phyloP scores from a whole-genome alignment of 2,888 invertebrate genomes.

The Melolontha melolontha region DNA sequence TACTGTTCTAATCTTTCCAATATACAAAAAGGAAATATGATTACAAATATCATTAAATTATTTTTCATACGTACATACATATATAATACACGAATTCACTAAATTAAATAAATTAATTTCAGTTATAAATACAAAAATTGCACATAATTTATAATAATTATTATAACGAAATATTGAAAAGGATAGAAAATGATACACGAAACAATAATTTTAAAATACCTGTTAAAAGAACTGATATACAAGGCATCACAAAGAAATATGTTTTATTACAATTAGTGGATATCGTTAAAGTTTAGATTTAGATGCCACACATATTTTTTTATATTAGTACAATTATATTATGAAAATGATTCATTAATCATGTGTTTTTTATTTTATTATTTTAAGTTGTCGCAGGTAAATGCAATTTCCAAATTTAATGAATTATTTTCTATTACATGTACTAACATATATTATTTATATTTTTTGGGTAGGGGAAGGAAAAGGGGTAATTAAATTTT shows the following conservation, averaged over 20 bases:
- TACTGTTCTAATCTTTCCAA: not conserved
- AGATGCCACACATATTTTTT: too few relatives aligned
- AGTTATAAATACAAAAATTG: slow-evolving; percentile 33
- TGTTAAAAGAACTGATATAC: slow-evolving; percentile 41
- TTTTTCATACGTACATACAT: slow-evolving; percentile 10
- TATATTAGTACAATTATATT: too few relatives aligned
- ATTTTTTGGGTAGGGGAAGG: too few relatives aligned
- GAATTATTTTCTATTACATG: too few relatives aligned
- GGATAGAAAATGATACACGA: slow-evolving; percentile 6
- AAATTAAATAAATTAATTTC: slow-evolving; percentile 33
- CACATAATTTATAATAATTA: slow-evolving; percentile 32
- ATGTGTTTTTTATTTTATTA: too few relatives aligned
- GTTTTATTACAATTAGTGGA: slow-evolving; percentile 40
- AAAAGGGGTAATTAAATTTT: not conserved
- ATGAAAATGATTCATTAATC: too few relatives aligned
- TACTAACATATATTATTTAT: too few relatives aligned
- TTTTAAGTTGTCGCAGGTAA: too few relatives aligned
- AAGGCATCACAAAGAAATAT: slow-evolving; percentile 50
- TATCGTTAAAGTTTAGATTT: not conserved
- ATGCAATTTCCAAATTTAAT: too few relatives aligned
- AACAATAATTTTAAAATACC: slow-evolving; percentile 47
- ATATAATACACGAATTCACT: slow-evolving; percentile 29
- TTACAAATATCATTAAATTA: slow-evolving; percentile 21
- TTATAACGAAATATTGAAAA: not conserved
- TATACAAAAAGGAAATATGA: slow-evolving; percentile 1